Base-by-base conservation (phyloP, 2,888 invertebrate genomes). In the Nebria salina region DNA sequence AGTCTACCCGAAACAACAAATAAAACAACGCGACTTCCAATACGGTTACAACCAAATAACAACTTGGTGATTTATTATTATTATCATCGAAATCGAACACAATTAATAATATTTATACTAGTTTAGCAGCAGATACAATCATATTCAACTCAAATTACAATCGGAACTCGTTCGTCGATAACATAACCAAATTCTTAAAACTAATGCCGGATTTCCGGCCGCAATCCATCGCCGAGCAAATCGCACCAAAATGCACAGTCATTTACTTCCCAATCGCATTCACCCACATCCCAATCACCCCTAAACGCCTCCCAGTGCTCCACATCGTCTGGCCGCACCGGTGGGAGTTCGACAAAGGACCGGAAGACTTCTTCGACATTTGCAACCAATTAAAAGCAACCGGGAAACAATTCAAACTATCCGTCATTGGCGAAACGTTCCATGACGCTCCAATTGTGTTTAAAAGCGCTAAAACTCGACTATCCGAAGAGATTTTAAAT, bases 321-420 rank as follows among this genome's bases (percentile, higher is more conserved):
- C 92, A 92, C 85, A 91, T 95, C 80, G 91, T 94, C 6, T 95
- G 95, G 95, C 93, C 94, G 0, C 95, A 95, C 88, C 89, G 95
- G 85, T 95, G 95, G 94, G 95, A 95, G 87, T 94, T 94, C 87
- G 95, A 95, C 86, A 95, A 94, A 88, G 92, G 93, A 86, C 95
- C 95, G 0, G 91, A 93, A 72, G 87, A 90, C 15, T 91, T 95
- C 84, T 93, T 94, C 82, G 87, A 90, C 64, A 90, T 91, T 0
- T 84, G 93, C 5, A 86, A 89, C 82, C 88, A 88, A 81, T 86
- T 93, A 41, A 89, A 90, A 76, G 90, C 91, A 72, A 88, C 91
- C 11, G 90, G 90, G 26, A 86, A 89, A 11, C 87, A 90, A 78
- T 95, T 94, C 86, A 87, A 88, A 82, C 87, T 94, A 25, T 91